Evolutionary conservation across 2,888 invertebrate species (phyloP).

Genomic region (Abscondita cerata): DNA sequence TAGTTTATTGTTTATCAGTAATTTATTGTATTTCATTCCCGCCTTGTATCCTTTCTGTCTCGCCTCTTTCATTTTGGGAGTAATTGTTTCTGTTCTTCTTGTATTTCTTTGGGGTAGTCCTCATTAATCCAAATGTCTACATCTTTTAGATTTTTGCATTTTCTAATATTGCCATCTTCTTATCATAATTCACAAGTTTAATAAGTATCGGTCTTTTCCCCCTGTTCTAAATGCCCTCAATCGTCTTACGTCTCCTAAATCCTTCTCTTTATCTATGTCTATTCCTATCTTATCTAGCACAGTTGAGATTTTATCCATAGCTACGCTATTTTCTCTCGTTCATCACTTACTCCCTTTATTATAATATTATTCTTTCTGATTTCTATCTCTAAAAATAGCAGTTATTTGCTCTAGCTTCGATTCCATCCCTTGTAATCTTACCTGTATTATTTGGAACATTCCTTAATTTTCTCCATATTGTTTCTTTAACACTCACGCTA

Average conservation of each 20-base stretch:
- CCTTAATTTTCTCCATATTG: no score
- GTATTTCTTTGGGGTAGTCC: conserved; percentile 16
- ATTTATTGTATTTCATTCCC: conserved; percentile 20
- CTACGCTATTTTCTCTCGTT: background rate
- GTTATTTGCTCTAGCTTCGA: no score
- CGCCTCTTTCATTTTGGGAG: conserved; percentile 20
- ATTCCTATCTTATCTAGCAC: background rate
- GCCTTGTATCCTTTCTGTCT: conserved; percentile 20
- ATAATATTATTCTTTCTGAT: conserved; percentile 12
- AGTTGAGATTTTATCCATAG: conserved; percentile 8
- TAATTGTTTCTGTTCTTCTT: conserved; percentile 21
- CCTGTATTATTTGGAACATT: no score
- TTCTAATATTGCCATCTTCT: conserved; percentile 15
- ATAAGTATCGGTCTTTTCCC: conserved; percentile 17
- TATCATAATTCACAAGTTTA: conserved; percentile 12
- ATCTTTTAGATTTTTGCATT: conserved; percentile 7
- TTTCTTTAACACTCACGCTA: no score
- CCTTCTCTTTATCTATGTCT: conserved; percentile 6
- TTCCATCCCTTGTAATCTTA: no score
- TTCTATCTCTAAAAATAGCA: conserved; percentile 4
- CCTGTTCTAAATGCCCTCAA: background rate
- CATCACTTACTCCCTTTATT: conserved; percentile 11
- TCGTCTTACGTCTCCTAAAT: conserved; percentile 3
- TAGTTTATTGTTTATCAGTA: conserved; percentile 17
- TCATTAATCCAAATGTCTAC: conserved; percentile 18